These are phyloP conservation scores for Athripsodes cinereus DNA, from an alignment of 2,888 invertebrate species.

Conservation along the genomic window DNA sequence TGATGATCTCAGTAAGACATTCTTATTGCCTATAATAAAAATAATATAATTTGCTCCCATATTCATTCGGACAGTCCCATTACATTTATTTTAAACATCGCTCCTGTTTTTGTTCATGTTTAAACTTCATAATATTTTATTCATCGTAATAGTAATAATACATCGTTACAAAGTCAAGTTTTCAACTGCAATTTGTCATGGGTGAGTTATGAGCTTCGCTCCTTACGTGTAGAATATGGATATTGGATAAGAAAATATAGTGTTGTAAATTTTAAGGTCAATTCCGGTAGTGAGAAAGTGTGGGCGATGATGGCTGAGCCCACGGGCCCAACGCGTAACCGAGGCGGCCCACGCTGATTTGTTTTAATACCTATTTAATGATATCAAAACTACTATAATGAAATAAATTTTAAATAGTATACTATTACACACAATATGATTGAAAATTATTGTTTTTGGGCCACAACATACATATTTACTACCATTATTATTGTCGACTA, in stretches of 20 bases:
- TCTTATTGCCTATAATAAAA: no score
- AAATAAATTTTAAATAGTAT: no score
- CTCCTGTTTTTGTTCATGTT: neutral
- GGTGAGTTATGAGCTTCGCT: neutral
- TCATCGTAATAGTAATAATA: neutral
- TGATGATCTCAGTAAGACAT: no score
- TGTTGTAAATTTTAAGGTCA: neutral
- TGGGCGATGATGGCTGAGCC: neutral
- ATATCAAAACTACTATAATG: neutral
- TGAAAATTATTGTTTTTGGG: no score
- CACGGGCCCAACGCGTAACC: neutral
- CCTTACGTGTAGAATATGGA: neutral
- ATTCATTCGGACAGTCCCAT: no score
- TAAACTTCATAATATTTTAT: neutral
- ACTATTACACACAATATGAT: no score
- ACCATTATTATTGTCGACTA: no score
- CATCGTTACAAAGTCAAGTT: neutral
- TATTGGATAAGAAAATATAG: neutral
- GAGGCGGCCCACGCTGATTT: neutral
- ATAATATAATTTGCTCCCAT: no score
- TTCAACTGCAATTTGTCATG: neutral
- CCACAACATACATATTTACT: no score
- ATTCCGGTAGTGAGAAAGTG: neutral
- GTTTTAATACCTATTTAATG: neutral
- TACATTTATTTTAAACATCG: no score